A percentile compares a stretch with the other conserved stretches of the same genome.
These are phyloP conservation scores for Isurus oxyrinchus DNA, from an alignment of 2,113 vertebrate genomes.

Conservation along the genomic window DNA sequence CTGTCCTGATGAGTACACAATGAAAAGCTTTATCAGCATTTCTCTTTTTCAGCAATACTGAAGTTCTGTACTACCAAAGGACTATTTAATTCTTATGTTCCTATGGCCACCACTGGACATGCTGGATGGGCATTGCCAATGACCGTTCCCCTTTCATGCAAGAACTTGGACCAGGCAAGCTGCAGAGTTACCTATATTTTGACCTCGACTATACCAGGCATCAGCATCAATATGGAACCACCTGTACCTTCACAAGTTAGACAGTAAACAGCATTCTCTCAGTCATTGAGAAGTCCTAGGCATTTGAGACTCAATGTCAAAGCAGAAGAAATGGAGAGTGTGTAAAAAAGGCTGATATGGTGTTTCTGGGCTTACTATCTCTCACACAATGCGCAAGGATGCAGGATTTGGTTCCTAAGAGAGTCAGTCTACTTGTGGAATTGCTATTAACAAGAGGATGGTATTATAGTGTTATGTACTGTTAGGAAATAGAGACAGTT, in stretches of 20 bases:
- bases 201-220: neutral
- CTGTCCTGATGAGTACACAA: too few relatives aligned
- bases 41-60: too few relatives aligned
- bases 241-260: neutral
- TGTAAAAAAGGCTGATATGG: neutral
- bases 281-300: neutral
- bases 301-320: neutral
- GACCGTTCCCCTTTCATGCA: neutral
- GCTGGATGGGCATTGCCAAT: neutral
- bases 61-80: too few relatives aligned
- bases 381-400: neutral
- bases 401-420: neutral
- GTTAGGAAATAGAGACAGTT: too few relatives aligned
- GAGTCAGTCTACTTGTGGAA: neutral
- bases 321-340: neutral
- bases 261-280: neutral
- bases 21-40: too few relatives aligned
- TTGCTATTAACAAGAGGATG: neutral
- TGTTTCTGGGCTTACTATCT: neutral
- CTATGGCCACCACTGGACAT: neutral
- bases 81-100: neutral
- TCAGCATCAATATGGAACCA: neutral
- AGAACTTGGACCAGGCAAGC: neutral
- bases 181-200: neutral
- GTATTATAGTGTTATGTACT: neutral